Conservation (phyloP, 2,797 vertebrate species). For the Tolypeutes matacus region DNA sequence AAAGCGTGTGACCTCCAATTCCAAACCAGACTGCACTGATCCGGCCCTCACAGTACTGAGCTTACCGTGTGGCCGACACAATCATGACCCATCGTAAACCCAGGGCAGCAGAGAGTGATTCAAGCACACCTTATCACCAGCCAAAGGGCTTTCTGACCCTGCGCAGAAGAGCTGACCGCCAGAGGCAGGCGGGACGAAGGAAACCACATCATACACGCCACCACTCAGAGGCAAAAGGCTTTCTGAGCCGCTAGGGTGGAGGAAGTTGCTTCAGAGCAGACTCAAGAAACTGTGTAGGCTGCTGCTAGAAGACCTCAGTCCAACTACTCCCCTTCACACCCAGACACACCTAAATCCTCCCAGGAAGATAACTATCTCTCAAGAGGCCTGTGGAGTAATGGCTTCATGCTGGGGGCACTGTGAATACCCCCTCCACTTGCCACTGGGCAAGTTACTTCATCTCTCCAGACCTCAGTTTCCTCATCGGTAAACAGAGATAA, state of each 20-base stretch:
- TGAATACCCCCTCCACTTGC: background rate
- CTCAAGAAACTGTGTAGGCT: background rate
- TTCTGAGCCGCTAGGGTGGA: conserved; percentile 19
- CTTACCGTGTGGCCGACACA: background rate
- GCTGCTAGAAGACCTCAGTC: background rate
- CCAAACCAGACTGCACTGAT: background rate
- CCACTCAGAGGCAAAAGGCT: background rate
- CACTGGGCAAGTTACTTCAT: background rate
- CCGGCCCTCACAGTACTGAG: background rate
- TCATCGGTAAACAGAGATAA: conserved; percentile 59
- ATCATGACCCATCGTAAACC: background rate
- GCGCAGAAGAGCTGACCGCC: background rate
- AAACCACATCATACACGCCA: conserved; percentile 52
- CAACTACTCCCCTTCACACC: conserved; percentile 7
- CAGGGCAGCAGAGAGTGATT: background rate
- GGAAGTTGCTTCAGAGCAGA: conserved; percentile 63
- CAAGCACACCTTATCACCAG: background rate
- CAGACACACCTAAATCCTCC: conserved; percentile 51
- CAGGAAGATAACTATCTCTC: conserved; percentile 42
- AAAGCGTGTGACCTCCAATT: background rate
- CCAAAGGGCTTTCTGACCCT: background rate
- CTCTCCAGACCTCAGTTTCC: conserved; percentile 38
- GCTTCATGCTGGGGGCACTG: background rate
- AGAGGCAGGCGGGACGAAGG: conserved; percentile 17
- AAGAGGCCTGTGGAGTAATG: background rate